Evolutionary conservation across 2,113 vertebrate genomes (phyloP).

Genomic region (Megalops atlanticus): DNA sequence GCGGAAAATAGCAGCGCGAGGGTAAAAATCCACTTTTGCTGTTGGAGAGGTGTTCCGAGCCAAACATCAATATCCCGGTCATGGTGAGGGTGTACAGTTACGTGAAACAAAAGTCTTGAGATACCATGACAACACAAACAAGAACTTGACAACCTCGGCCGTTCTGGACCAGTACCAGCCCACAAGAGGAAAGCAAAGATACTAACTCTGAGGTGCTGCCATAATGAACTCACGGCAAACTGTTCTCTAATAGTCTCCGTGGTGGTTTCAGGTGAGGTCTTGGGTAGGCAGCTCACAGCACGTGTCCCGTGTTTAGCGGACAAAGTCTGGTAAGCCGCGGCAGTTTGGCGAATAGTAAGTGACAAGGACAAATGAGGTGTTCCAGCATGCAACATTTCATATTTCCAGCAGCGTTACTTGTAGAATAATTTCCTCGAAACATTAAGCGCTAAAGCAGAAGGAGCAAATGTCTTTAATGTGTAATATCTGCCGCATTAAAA

Average conservation of each 20-base stretch:
- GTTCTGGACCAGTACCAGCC: constrained; percentile 30
- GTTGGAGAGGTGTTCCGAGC: constrained; percentile 35
- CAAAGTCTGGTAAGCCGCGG: neutral
- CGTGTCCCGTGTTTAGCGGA: neutral
- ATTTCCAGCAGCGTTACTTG: neutral
- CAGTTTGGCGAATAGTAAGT: constrained; percentile 10
- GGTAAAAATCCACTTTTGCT: constrained; percentile 53
- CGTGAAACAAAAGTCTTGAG: constrained; percentile 55
- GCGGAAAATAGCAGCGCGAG: constrained; percentile 54
- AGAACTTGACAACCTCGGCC: constrained; percentile 31
- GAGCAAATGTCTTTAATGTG: neutral
- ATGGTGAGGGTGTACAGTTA: constrained; percentile 44
- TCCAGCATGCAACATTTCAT: neutral
- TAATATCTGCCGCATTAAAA: neutral
- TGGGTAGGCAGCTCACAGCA: constrained; percentile 30
- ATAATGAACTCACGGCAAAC: constrained; percentile 9
- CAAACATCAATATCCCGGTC: constrained; percentile 22
- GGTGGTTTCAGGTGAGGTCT: constrained; percentile 36
- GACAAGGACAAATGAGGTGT: constrained; percentile 27
- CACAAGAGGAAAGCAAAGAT: constrained; percentile 18
- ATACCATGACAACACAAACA: constrained; percentile 48
- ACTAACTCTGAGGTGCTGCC: neutral
- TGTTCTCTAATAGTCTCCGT: neutral
- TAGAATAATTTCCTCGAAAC: constrained; percentile 14
- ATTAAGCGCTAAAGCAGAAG: constrained; percentile 35